These are phyloP conservation scores for Cheirogaleus medius DNA, from an alignment of 2,113 vertebrate genomes.

Conservation along the genomic window DNA sequence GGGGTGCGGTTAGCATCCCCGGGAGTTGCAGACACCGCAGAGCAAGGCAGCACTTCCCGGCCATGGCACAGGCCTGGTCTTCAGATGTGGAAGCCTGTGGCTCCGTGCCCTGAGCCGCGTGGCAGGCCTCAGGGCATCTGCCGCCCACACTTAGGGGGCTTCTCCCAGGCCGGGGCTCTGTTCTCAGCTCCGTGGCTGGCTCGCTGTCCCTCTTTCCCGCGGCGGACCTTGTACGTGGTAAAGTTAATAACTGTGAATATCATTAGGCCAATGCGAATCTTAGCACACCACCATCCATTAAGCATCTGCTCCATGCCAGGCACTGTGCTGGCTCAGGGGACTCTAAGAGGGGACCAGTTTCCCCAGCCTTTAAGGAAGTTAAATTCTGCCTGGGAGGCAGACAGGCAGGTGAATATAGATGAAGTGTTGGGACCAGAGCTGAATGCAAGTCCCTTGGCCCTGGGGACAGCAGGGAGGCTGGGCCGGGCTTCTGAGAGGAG, in stretches of 20 bases:
- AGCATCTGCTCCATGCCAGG: neutral
- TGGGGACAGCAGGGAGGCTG: neutral
- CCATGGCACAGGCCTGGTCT: neutral
- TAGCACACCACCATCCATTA: no score
- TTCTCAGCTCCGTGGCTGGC: neutral
- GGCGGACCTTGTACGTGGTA: neutral
- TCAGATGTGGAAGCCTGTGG: neutral
- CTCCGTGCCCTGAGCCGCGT: neutral
- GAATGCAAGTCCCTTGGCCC: rapidly evolving
- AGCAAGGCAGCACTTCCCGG: neutral
- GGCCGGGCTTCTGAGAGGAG: neutral
- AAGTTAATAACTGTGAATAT: neutral
- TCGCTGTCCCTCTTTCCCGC: neutral
- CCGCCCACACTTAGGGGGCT: neutral
- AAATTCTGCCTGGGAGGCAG: neutral
- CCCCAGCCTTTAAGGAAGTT: neutral
- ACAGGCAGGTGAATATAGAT: neutral
- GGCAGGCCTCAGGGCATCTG: neutral
- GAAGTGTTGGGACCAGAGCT: neutral
- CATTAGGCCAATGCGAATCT: neutral
- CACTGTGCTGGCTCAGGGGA: neutral
- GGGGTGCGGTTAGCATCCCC: constrained; percentile 10
- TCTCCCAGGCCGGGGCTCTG: neutral
- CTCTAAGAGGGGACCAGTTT: neutral
- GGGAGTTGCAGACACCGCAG: neutral